Percentiles rank a stretch among this genome's conserved stretches.
Conservation (phyloP, 2,113 vertebrate genomes). For the Eubucco bourcierii region DNA sequence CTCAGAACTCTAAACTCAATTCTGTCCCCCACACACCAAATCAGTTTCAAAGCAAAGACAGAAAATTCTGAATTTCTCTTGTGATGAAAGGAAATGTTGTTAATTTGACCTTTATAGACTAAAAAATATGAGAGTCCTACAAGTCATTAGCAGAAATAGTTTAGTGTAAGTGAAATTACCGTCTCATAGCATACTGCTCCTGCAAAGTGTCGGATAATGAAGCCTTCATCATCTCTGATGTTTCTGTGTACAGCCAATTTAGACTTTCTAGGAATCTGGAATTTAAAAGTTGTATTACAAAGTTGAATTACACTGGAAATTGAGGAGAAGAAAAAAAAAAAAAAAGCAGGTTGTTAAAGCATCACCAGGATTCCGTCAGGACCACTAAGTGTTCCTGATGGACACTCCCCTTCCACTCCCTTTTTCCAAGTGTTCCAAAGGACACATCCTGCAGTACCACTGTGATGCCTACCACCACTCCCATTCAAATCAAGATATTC, state of each 20-base stretch:
- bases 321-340: neutral
- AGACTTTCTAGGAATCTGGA: conserved; percentile 95
- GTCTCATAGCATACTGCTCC: conserved; percentile 99
- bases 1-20: neutral
- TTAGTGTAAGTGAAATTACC: conserved; percentile 67
- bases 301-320: neutral
- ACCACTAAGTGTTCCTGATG: neutral
- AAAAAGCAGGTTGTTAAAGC: neutral
- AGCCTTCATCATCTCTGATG: conserved; percentile 96
- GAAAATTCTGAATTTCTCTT: neutral
- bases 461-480: neutral
- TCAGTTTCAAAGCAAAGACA: neutral
- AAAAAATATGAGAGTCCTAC: neutral
- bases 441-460: neutral
- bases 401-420: no score
- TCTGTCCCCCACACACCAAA: neutral
- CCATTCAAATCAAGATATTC: neutral
- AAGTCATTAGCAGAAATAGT: neutral
- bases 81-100: neutral
- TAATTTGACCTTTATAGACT: neutral
- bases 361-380: neutral
- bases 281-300: conserved; percentile 22
- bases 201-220: conserved; percentile 95
- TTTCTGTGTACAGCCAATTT: conserved; percentile 95
- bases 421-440: neutral